A percentile compares a stretch with the other conserved stretches of the same genome.
These are phyloP conservation scores for Tyrophagus putrescentiae DNA, from an alignment of 1,140 invertebrate genomes.

Conservation along the genomic window DNA sequence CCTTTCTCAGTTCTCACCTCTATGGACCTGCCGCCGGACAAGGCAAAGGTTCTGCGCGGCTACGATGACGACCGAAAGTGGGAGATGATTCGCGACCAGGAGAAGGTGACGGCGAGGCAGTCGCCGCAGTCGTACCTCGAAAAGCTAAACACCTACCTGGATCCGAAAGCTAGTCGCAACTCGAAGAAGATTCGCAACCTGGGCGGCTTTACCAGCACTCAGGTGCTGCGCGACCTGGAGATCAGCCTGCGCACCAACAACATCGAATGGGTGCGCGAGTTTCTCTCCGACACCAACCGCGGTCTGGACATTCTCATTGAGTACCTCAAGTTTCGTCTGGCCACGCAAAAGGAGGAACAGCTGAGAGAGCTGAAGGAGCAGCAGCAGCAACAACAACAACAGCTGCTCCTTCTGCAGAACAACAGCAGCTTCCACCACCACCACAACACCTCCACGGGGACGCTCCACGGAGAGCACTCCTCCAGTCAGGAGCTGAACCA, in stretches of 20 bases:
- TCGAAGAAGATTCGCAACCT: slow-evolving; percentile 84
- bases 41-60: slow-evolving; percentile 86
- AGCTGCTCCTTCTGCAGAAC: neutral
- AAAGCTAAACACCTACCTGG: slow-evolving; percentile 81
- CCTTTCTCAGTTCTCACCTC: slow-evolving; percentile 54
- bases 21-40: slow-evolving; percentile 97
- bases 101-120: slow-evolving; percentile 90
- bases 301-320: slow-evolving; percentile 91
- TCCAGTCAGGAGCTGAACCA: neutral
- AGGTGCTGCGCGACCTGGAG: slow-evolving; percentile 91
- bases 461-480: neutral
- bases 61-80: slow-evolving; percentile 98
- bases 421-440: neutral
- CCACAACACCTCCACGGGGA: neutral
- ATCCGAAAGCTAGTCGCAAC: slow-evolving; percentile 56
- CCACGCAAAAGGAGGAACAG: slow-evolving; percentile 45
- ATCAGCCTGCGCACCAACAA: slow-evolving; percentile 96
- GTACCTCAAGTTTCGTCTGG: slow-evolving; percentile 82
- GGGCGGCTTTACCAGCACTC: slow-evolving; percentile 90
- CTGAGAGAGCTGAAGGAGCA: slow-evolving; percentile 6
- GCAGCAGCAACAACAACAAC: slow-evolving; percentile 7
- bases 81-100: slow-evolving; percentile 99
- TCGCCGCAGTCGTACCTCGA: slow-evolving; percentile 85
- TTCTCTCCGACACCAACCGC: slow-evolving; percentile 85
- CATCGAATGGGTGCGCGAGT: slow-evolving; percentile 98